phyloP scores from a whole-genome alignment of 2,888 invertebrate genomes.

The Dione vanillae region DNA sequence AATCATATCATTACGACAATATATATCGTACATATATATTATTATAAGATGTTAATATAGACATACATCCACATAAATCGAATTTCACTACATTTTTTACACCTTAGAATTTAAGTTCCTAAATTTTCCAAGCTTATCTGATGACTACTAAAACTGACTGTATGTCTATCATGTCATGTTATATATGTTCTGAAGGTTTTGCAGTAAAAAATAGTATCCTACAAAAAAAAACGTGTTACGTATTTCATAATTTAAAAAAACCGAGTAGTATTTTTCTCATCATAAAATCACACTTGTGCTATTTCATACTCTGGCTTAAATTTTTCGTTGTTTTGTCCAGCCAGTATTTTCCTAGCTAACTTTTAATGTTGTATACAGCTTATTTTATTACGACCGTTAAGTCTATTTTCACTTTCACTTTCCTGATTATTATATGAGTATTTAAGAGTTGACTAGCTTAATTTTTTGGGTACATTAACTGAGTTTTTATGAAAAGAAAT shows the following conservation, averaged over 20 bases:
- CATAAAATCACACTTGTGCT: neutral
- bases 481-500: too few species aligned
- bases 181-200: neutral
- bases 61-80: too few species aligned
- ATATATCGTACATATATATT: too few species aligned
- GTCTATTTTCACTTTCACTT: slow-evolving; percentile 20
- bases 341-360: slow-evolving; percentile 14
- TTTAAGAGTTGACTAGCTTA: too few species aligned
- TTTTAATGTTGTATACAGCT: slow-evolving; percentile 13
- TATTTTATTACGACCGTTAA: slow-evolving; percentile 18
- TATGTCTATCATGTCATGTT: neutral
- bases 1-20: too few species aligned
- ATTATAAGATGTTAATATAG: too few species aligned
- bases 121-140: neutral
- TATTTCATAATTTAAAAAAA: slow-evolving; percentile 4
- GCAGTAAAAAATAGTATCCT: neutral
- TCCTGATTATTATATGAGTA: slow-evolving; percentile 2
- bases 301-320: slow-evolving; percentile 1
- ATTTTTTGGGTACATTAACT: too few species aligned
- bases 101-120: too few species aligned
- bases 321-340: slow-evolving; percentile 7
- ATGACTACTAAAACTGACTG: neutral
- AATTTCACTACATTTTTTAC: too few species aligned
- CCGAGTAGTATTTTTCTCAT: neutral
- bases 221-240: neutral